These are phyloP conservation scores for Scaptomyza tumidula DNA, from an alignment of 2,888 invertebrate species.

Conservation along the genomic window DNA sequence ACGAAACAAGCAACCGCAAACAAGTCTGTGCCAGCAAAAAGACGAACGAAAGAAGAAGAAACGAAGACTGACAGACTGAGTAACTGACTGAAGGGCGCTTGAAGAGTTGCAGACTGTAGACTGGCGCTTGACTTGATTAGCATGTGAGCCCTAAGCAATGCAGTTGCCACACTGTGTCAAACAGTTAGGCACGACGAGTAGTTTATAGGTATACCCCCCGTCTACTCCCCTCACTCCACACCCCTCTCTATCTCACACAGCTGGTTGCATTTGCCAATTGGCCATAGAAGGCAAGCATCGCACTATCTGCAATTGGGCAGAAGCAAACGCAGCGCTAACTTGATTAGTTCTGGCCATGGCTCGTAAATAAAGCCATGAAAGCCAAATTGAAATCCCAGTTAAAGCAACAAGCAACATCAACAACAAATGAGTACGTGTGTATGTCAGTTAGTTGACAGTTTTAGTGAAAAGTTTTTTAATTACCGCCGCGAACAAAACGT, in stretches of 20 bases:
- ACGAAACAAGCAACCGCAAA: slow-evolving; percentile 82
- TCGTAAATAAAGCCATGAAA: slow-evolving; percentile 71
- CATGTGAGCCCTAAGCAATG: slow-evolving; percentile 64
- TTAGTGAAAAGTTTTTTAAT: slow-evolving; percentile 67
- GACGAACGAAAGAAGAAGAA: not conserved
- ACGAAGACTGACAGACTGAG: slow-evolving; percentile 26
- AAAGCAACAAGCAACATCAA: slow-evolving; percentile 1
- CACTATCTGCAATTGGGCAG: slow-evolving; percentile 63
- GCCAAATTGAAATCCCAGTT: slow-evolving; percentile 42
- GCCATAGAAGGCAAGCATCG: slow-evolving; percentile 55
- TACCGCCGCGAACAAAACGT: slow-evolving; percentile 42
- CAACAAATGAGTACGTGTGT: slow-evolving; percentile 38
- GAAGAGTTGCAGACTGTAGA: slow-evolving; percentile 27
- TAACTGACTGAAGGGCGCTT: slow-evolving; percentile 15
- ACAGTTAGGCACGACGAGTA: slow-evolving; percentile 55
- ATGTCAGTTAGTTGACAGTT: slow-evolving; percentile 72
- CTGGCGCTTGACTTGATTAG: slow-evolving; percentile 74
- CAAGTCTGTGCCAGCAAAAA: slow-evolving; percentile 56
- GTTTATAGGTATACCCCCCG: not conserved
- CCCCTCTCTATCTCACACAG: not conserved
- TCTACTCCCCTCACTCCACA: not conserved
- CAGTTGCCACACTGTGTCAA: slow-evolving; percentile 58
- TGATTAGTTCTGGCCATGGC: slow-evolving; percentile 62
- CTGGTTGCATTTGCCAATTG: slow-evolving; percentile 26
- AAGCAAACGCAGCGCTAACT: slow-evolving; percentile 70